Evolutionary conservation across 2,113 vertebrate species (phyloP).

Genomic region (Saccopteryx bilineata): DNA sequence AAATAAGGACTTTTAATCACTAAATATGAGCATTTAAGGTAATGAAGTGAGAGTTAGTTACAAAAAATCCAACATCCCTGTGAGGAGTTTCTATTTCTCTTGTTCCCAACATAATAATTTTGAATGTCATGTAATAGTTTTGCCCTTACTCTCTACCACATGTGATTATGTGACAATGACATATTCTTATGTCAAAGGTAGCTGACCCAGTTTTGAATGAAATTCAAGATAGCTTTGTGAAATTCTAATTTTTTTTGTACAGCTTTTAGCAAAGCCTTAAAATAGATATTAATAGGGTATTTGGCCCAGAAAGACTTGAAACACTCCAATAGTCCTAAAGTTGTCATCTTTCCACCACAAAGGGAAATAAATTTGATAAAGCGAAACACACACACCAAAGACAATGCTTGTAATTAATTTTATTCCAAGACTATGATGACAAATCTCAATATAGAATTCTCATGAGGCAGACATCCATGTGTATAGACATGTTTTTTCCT

Average conservation of each 20-base stretch:
- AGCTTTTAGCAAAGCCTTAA: conserved; percentile 53
- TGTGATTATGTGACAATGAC: conserved; percentile 71
- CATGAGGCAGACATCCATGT: background rate
- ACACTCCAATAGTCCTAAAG: background rate
- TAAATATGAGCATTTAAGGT: background rate
- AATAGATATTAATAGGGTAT: background rate
- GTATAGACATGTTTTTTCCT: background rate
- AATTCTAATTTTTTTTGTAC: conserved; percentile 2
- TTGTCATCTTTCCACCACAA: background rate
- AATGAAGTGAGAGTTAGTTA: conserved; percentile 55
- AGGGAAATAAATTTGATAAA: background rate
- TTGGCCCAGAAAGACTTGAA: background rate
- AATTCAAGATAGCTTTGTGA: conserved; percentile 53
- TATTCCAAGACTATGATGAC: background rate
- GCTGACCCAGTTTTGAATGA: conserved; percentile 10
- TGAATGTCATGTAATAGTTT: conserved; percentile 33
- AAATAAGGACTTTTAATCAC: conserved; percentile 22
- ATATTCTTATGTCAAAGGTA: conserved; percentile 55
- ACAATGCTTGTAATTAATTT: background rate
- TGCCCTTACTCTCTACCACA: conserved; percentile 42
- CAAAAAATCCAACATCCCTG: background rate
- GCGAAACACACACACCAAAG: background rate
- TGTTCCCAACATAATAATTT: conserved; percentile 39
- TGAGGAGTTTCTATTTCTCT: conserved; percentile 68
- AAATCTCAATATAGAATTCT: background rate